Percentiles rank a stretch among this genome's conserved stretches.
Evolutionary conservation across 2,888 invertebrate species (phyloP).

Genomic region (Antitype chi): DNA sequence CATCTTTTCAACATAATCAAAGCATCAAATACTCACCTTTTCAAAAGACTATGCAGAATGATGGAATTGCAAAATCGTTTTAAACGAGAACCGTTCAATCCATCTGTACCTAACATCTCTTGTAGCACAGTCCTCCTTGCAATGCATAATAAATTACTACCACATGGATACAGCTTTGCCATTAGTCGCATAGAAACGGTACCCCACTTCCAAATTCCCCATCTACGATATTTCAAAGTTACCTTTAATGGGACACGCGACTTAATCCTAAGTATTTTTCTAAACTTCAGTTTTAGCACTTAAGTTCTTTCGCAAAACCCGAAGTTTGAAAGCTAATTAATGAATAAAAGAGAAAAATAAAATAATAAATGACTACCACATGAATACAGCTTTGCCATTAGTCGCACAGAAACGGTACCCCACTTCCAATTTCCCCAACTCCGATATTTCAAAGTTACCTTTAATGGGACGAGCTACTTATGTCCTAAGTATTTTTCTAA

Average conservation of each 20-base stretch:
- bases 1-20: no score
- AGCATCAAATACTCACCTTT: no score
- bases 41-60: no score
- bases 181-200: constrained; percentile 19
- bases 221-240: constrained; percentile 32
- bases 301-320: constrained; percentile 8
- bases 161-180: constrained; percentile 9
- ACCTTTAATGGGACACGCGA: constrained; percentile 28
- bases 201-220: not conserved
- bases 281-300: constrained; percentile 39
- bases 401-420: constrained; percentile 1
- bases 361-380: constrained; percentile 63
- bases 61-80: not conserved
- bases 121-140: not conserved
- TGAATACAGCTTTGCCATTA: constrained; percentile 25
- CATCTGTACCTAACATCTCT: not conserved
- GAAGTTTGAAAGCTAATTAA: constrained; percentile 57
- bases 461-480: constrained; percentile 25
- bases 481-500: constrained; percentile 30
- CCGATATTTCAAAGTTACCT: constrained; percentile 30
- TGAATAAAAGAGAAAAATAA: constrained; percentile 64
- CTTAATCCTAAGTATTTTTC: constrained; percentile 29
- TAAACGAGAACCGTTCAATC: not conserved
- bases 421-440: constrained; percentile 6
- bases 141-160: constrained; percentile 13